Base-by-base conservation (phyloP, 2,888 invertebrate genomes). In the Nycteola revayana region DNA sequence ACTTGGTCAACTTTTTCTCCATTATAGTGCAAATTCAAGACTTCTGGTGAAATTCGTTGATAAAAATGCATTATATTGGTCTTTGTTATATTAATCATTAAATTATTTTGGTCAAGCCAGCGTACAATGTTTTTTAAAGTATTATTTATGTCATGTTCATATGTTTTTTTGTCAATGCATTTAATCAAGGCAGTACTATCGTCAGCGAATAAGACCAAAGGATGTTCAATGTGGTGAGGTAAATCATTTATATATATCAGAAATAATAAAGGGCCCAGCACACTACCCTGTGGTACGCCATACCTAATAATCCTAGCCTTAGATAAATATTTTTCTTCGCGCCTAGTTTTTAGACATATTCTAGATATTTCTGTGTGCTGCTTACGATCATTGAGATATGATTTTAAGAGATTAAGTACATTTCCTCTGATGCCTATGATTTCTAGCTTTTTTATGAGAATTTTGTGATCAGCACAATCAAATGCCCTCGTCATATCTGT, bases 341-440 rank as follows among this genome's bases (percentile, higher is more conserved):
- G 1, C 7, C n/a, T 25, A 7, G 25, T 2, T 3, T 14, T 25
- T 1, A 14, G 7, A 3, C 25, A 25, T 3, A 25, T 2, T 1
- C 9, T 23, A 2, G 11, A 8, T 14, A 31, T 31, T 8, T 25
- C 25, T 7, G 31, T 31, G 2, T 7, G 7, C 9, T 31, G 31
- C 4, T 1, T 25, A 4, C 31, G 24, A 7, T 14, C 10, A 7
- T 18, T 18, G 1, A 31, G 25, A 7, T 32, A 25, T 1, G 32
- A 25, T 20, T 32, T 25, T 2, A 32, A 10, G 1, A 32, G 8
- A 8, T 10, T 20, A 7, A 20, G 3, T 1, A 9, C 9, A 7
- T 32, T 32, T 1, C 18, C 18, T 2, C 34, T 3, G 2, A 34
- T 25, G 1, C 34, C 34, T 4, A 20, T 28, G n/a, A 1, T 7